Evolutionary conservation across 2,797 vertebrate species (phyloP).

Genomic region (Meriones psammophilus): DNA sequence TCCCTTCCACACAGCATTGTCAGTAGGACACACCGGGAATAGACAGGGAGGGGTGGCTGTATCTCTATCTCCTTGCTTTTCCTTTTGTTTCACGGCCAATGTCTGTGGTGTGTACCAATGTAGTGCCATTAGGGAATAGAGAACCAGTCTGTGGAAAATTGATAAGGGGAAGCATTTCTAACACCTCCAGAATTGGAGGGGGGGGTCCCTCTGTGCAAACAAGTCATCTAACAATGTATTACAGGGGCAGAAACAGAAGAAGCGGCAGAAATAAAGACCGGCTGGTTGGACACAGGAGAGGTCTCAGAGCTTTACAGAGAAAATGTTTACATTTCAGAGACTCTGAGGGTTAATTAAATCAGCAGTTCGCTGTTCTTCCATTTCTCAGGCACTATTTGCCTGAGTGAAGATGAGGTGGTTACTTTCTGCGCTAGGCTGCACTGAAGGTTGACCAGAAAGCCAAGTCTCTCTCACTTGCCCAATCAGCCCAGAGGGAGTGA

Average conservation of each 20-base stretch:
- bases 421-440: not conserved
- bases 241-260: constrained; percentile 31
- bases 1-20: constrained; percentile 87
- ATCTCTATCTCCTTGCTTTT: constrained; percentile 82
- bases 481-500: not conserved
- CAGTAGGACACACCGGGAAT: constrained; percentile 85
- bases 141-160: constrained; percentile 80
- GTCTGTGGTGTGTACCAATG: constrained; percentile 73
- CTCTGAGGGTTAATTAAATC: constrained; percentile 66
- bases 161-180: constrained; percentile 76
- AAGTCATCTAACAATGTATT: constrained; percentile 60
- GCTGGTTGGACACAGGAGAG: constrained; percentile 12
- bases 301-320: constrained; percentile 54
- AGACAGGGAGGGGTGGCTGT: constrained; percentile 82
- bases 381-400: constrained; percentile 5
- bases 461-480: not conserved
- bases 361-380: constrained; percentile 28
- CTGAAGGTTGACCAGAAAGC: constrained; percentile 9
- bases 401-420: not conserved
- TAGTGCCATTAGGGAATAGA: constrained; percentile 75
- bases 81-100: constrained; percentile 79
- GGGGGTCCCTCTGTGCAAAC: constrained; percentile 70
- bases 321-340: constrained; percentile 71
- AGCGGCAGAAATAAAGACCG: constrained; percentile 29
- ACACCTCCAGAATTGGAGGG: constrained; percentile 50